These are phyloP conservation scores for Myopa tessellatipennis DNA, from an alignment of 2,888 invertebrate species.

Conservation along the genomic window DNA sequence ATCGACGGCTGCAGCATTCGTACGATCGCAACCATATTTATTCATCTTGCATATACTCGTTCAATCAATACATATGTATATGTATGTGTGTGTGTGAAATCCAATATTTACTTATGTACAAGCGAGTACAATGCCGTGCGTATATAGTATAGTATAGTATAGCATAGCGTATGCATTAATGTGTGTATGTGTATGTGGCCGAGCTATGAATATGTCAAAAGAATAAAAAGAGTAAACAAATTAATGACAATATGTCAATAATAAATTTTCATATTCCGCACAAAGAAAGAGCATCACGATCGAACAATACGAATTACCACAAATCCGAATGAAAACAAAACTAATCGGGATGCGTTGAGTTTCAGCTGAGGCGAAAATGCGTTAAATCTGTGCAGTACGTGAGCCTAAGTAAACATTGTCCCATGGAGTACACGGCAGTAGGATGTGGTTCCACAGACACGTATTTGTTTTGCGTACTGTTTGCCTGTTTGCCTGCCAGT, in stretches of 20 bases:
- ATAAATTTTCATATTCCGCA: constrained; percentile 27
- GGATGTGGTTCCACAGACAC: background rate
- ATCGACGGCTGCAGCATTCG: too few species aligned
- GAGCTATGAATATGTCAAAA: background rate
- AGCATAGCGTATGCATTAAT: too few species aligned
- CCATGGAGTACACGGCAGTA: background rate
- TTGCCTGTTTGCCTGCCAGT: background rate
- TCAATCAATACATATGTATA: too few species aligned
- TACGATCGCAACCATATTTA: too few species aligned
- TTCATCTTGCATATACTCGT: too few species aligned
- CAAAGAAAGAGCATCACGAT: constrained; percentile 17
- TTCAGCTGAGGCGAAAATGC: constrained; percentile 26
- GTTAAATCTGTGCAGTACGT: constrained; percentile 18
- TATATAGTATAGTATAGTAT: too few species aligned
- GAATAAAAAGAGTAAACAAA: background rate
- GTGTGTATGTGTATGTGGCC: too few species aligned
- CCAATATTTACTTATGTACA: too few species aligned
- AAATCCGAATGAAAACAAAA: constrained; percentile 33
- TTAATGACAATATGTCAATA: constrained; percentile 8
- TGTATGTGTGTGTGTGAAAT: too few species aligned
- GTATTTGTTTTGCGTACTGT: background rate
- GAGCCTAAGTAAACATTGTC: constrained; percentile 20
- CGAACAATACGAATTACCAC: constrained; percentile 17
- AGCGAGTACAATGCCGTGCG: too few species aligned
- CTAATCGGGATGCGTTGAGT: constrained; percentile 15